These are phyloP conservation scores for Danio aesculapii DNA, from an alignment of 2,797 vertebrate genomes.

Conservation along the genomic window DNA sequence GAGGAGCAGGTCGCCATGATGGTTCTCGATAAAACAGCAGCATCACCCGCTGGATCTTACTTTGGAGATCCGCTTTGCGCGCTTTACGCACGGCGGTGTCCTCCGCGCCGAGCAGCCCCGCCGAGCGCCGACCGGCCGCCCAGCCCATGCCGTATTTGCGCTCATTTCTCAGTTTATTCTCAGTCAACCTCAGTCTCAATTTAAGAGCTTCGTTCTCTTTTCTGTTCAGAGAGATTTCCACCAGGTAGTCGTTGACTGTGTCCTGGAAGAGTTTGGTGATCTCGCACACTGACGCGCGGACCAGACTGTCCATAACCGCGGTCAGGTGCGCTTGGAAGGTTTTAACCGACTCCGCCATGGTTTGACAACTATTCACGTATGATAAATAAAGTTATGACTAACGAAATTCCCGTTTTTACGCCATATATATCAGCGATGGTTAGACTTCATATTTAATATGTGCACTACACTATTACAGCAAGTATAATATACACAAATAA, in stretches of 20 bases:
- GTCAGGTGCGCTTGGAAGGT: slow-evolving; percentile 84
- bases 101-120: slow-evolving; percentile 67
- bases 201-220: slow-evolving; percentile 83
- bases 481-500: background rate
- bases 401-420: background rate
- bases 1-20: slow-evolving; percentile 60
- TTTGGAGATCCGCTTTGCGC: slow-evolving; percentile 71
- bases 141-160: slow-evolving; percentile 83
- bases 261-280: slow-evolving; percentile 86
- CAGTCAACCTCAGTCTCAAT: slow-evolving; percentile 78
- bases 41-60: slow-evolving; percentile 68
- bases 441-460: background rate
- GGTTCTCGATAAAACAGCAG: slow-evolving; percentile 6
- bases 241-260: slow-evolving; percentile 82
- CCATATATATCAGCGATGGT: background rate
- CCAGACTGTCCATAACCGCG: slow-evolving; percentile 83
- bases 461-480: too few relatives aligned
- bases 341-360: slow-evolving; percentile 81
- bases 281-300: slow-evolving; percentile 83
- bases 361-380: slow-evolving; percentile 19
- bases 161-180: slow-evolving; percentile 82
- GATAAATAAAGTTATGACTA: background rate
- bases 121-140: slow-evolving; percentile 77
- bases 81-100: slow-evolving; percentile 68
- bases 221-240: slow-evolving; percentile 83